A percentile compares a stretch with the other conserved stretches of the same genome.
phyloP scores from a whole-genome alignment of 2,888 invertebrate species.

The Netelia fuscicornis region DNA sequence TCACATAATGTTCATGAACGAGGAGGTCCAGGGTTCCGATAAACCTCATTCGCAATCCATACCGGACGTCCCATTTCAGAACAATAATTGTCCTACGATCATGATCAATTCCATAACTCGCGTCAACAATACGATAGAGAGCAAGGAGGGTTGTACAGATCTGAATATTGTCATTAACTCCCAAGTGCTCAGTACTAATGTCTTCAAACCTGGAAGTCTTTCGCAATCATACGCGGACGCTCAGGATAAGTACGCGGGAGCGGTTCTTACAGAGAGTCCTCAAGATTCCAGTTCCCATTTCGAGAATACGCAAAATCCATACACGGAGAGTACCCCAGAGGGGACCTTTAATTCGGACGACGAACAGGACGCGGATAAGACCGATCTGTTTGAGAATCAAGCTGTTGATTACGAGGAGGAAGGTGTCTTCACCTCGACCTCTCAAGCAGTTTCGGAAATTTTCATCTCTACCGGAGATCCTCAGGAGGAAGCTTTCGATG shows the following conservation, averaged over 20 bases:
- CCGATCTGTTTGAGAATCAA: constrained; percentile 35
- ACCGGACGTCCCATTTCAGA: constrained; percentile 59
- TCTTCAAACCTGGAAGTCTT: constrained; percentile 76
- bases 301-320: constrained; percentile 11
- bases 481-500: constrained; percentile 53
- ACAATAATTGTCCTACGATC: constrained; percentile 81
- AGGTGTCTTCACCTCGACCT: constrained; percentile 28
- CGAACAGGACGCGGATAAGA: constrained; percentile 48
- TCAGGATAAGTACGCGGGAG: constrained; percentile 60
- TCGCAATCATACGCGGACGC: constrained; percentile 34
- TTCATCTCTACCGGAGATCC: constrained; percentile 50
- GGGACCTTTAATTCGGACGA: not conserved
- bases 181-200: constrained; percentile 88
- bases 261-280: constrained; percentile 18
- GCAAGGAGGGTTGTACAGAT: constrained; percentile 89
- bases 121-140: constrained; percentile 84
- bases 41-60: constrained; percentile 45
- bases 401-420: constrained; percentile 23
- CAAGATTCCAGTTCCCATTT: constrained; percentile 13
- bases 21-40: constrained; percentile 70
- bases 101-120: constrained; percentile 82
- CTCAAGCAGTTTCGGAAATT: constrained; percentile 61
- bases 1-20: constrained; percentile 80
- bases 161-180: constrained; percentile 90
- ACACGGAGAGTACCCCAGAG: constrained; percentile 23